Evolutionary conservation across 2,888 invertebrate species (phyloP).

Genomic region (Macrostomum cliftonense): DNA sequence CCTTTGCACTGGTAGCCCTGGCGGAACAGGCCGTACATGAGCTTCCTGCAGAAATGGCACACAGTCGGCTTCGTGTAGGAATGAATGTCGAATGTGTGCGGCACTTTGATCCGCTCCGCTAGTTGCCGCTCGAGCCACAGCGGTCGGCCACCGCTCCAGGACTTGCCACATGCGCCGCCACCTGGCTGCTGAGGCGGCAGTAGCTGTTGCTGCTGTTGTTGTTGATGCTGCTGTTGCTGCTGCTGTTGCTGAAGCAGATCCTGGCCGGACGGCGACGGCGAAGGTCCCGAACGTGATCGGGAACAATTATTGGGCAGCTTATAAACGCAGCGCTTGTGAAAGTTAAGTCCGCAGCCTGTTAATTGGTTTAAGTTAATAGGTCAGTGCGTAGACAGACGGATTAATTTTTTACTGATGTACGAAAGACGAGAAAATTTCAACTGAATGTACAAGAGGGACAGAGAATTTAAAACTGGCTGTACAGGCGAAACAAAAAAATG

Average conservation of each 20-base stretch:
- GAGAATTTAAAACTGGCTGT: too few relatives aligned
- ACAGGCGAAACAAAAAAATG: too few relatives aligned
- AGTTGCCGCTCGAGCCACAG: conserved; percentile 54
- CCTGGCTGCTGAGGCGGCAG: neutral
- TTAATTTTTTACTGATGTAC: too few relatives aligned
- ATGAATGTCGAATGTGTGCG: conserved; percentile 89
- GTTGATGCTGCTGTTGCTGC: neutral
- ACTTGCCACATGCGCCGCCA: conserved; percentile 15
- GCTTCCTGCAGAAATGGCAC: conserved; percentile 81
- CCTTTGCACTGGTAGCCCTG: conserved; percentile 88
- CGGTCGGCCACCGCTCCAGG: conserved; percentile 45
- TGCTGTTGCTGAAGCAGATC: neutral
- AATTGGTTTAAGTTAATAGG: neutral
- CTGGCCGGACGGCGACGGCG: too few relatives aligned
- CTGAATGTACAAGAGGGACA: too few relatives aligned
- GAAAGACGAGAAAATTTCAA: too few relatives aligned
- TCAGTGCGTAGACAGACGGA: too few relatives aligned
- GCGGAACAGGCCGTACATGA: conserved; percentile 70
- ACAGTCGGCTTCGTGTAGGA: conserved; percentile 88
- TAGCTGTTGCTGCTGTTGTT: conserved; percentile 3
- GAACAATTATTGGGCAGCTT: conserved; percentile 95
- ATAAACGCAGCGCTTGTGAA: conserved; percentile 78
- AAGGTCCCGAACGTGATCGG: conserved; percentile 24
- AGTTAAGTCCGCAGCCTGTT: conserved; percentile 83
- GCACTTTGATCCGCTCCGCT: conserved; percentile 51